Evolutionary conservation across 2,888 invertebrate species (phyloP).

Genomic region (Lasioglossum zephyrum): DNA sequence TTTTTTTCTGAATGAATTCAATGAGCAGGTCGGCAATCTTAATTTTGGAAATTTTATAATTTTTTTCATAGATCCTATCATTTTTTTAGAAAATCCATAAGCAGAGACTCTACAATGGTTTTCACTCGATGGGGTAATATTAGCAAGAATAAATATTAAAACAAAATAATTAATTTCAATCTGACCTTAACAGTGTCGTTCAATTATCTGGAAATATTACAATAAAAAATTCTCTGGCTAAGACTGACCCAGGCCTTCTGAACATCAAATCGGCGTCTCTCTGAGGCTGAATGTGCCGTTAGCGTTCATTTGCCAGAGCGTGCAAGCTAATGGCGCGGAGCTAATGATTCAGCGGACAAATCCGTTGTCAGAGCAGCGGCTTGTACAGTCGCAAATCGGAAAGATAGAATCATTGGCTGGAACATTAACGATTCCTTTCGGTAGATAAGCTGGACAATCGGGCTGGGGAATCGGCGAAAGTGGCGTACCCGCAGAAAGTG

Average conservation of each 20-base stretch:
- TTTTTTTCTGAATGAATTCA: background rate
- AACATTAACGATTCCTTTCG: background rate
- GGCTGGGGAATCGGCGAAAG: background rate
- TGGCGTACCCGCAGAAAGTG: background rate
- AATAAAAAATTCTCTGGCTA: no score
- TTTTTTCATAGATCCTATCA: background rate
- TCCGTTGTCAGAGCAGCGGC: background rate
- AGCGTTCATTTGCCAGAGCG: background rate
- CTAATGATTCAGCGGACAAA: background rate
- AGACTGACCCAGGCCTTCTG: no score
- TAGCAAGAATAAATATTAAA: background rate
- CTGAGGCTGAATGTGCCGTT: background rate
- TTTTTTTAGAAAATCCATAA: no score
- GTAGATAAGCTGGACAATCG: background rate
- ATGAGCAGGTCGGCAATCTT: background rate
- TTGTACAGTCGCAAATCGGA: background rate
- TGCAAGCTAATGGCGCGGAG: background rate
- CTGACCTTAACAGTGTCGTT: no score
- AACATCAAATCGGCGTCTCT: background rate
- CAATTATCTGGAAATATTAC: no score
- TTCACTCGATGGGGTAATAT: background rate
- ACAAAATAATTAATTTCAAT: background rate
- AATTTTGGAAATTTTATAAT: background rate
- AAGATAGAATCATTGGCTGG: background rate
- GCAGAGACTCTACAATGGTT: background rate